Base-by-base conservation (phyloP, 2,797 vertebrate genomes). In the Oreochromis grahami region DNA sequence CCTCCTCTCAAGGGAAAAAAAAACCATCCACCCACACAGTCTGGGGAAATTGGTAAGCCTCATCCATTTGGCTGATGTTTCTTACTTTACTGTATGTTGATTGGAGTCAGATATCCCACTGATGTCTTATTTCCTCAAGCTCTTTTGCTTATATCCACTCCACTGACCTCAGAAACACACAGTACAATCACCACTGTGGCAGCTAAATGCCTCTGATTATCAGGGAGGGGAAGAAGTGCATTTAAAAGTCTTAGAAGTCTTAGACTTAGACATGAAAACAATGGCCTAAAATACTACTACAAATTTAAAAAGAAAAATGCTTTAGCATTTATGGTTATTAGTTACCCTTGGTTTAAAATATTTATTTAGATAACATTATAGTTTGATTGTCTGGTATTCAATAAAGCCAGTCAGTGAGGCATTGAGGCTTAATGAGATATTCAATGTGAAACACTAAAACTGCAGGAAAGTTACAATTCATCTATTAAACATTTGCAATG, bases 91-190 rank as follows among this genome's bases (percentile, higher is more conserved):
- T 55, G 80, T 90, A 86, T 80, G 92, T 86, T 95, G 94, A 96
- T 94, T 95, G 94, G 92, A 92, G 89, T 84, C 68, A 86, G 92
- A 91, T 74, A 29, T 84, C 94, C 95, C 26, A 85, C 90, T 92
- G 95, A 80, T 94, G 87, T 94, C 95, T 95, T 94, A 95, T 95
- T 96, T 96, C 95, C 95, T 95, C 88, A 68, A 84, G 93, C 93
- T 53, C 86, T 88, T 87, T 82, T 87, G 86, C 85, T 91, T 88
- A 86, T 85, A 90, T 93, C 89, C 91, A 91, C 91, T 93, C 84
- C 81, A 88, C 89, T 91, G 89, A 94, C 92, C 94, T 90, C 93
- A 84, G 87, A 95, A 93, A 93, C 90, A 90, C 84, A 89, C 86
- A 84, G 65, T 2, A 45, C 41, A 83, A 89, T 83, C 88, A 70